Conservation (phyloP, 30 jellyfish, hydroid and myxozoan species). For the Hydractinia symbiolongicarpus region DNA sequence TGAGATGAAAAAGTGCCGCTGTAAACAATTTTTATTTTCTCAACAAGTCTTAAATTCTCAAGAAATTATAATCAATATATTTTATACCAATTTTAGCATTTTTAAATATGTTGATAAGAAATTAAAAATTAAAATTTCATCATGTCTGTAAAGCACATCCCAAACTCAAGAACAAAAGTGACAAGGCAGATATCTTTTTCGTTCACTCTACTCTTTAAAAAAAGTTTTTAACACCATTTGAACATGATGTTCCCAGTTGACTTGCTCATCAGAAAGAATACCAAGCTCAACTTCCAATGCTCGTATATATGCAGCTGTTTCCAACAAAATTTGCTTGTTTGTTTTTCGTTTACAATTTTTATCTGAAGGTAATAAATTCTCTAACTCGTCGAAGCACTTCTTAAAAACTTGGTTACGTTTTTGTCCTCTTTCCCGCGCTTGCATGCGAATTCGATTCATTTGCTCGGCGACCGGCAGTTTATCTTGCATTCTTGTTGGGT, state of each 20-base stretch:
- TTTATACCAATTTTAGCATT: no score
- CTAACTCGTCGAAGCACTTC: conserved; percentile 1
- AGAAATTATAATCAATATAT: no score
- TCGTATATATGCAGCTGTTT: conserved; percentile 55
- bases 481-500: no score
- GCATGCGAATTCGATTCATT: background rate
- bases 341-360: conserved; percentile 19
- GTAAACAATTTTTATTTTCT: no score
- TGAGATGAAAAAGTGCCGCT: no score
- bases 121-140: no score
- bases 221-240: background rate
- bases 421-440: background rate
- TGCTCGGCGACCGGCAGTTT: background rate
- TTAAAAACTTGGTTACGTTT: background rate
- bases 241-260: conserved; percentile 14
- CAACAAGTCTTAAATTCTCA: no score
- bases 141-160: no score
- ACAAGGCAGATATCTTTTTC: no score
- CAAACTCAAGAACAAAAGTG: no score
- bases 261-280: conserved; percentile 18
- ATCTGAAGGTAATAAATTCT: background rate
- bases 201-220: no score
- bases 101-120: no score
- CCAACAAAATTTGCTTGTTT: conserved; percentile 54
- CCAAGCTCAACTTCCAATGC: conserved; percentile 52